Base-by-base conservation (phyloP, 2,797 vertebrate genomes). In the Mormyrus hasselquistii region DNA sequence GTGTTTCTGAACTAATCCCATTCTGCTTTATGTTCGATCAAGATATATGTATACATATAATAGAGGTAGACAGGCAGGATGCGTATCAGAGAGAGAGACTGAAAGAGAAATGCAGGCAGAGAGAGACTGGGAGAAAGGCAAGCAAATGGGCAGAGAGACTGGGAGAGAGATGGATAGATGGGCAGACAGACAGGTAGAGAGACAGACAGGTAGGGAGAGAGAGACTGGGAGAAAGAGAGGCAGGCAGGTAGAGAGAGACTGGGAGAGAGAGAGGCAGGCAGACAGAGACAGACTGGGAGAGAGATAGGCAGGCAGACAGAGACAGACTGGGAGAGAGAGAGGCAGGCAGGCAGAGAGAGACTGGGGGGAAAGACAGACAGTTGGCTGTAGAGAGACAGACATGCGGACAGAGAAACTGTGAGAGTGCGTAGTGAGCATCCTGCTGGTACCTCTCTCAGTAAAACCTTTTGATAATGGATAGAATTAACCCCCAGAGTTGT, bases 401-500 rank as follows among this genome's bases (percentile, higher is more conserved):
- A 88, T 2, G 29, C 41, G 4, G 76, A 47, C 8, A 85, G 38
- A 14, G 76, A 29, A 12, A 9, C 49, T 19, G 19, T 55, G 53
- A 55, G n/a, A 55, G 88, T 47, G 9, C 1, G 3, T 16, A 57
- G 12, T 55, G 52, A 38, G 12, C 50, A 7, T 86, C 16, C 10
- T 34, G 29, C 25, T 86, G 52, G 85, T 34, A 38, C 16, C 25
- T 57, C 85, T 55, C 14, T 52, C 52, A 9, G 29, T 25, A 52
- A 85, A 85, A 22, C 83, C 83, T 52, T 85, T 85, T 53, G 83
- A 85, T 85, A 85, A 85, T 85, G 83, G 50, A 52, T 85, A 53
- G 83, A 85, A 85, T 85, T 85, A 85, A 85, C 83, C 83, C 73
- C 83, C 83, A 85, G 50, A 85, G 49, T 29, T 85, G 19, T 53